Conservation (phyloP, 2,113 vertebrate species). For the Brevimyrus niger region DNA sequence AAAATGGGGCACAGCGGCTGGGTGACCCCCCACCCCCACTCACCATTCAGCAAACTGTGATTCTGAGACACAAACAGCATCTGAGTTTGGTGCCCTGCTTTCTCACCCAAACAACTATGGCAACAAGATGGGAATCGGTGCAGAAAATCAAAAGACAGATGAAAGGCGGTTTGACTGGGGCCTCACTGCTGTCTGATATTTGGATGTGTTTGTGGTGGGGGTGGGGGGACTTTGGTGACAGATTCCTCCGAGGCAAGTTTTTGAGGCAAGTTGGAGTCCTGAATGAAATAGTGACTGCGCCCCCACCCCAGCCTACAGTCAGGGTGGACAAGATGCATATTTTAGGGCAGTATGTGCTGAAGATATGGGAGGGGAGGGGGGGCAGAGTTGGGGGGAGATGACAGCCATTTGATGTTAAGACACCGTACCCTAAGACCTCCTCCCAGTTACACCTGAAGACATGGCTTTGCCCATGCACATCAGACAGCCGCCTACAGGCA, state of each 20-base stretch:
- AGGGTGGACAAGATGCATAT: background rate
- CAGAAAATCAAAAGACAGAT: background rate
- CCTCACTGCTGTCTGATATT: background rate
- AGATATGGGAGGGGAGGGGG: background rate
- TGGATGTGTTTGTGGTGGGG: background rate
- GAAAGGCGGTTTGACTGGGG: background rate
- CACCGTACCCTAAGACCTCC: background rate
- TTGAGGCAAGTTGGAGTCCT: background rate
- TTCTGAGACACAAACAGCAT: background rate
- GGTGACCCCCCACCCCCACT: background rate
- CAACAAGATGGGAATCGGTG: background rate
- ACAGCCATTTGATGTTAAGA: background rate
- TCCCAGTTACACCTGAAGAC: background rate
- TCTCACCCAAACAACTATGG: background rate
- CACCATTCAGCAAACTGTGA: background rate
- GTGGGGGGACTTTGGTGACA: background rate
- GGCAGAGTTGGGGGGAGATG: background rate
- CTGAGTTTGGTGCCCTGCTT: background rate
- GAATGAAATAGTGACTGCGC: background rate
- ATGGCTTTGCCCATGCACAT: background rate
- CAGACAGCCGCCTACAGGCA: background rate
- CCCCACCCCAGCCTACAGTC: background rate
- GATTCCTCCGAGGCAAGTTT: background rate
- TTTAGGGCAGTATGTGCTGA: background rate
- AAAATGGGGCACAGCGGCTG: background rate